Percentiles rank a stretch among this genome's conserved stretches.
phyloP scores from a whole-genome alignment of 2,113 vertebrate species.

The Tragelaphus buxtoni region DNA sequence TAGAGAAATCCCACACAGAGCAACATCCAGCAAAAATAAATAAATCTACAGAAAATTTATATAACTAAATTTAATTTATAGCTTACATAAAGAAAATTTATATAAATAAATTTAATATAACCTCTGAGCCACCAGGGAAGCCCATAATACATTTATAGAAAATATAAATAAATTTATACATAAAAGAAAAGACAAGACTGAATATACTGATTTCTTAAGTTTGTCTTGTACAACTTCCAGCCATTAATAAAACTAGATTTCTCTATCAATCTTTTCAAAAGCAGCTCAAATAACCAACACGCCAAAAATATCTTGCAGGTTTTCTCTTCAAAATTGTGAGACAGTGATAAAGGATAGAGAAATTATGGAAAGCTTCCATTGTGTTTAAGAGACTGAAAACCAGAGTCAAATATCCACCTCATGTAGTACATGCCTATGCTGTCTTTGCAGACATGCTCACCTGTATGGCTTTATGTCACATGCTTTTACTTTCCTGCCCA shows the following conservation, averaged over 20 bases:
- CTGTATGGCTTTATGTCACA: neutral
- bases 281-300: neutral
- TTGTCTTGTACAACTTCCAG: neutral
- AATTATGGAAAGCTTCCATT: neutral
- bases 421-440: neutral
- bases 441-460: conserved; percentile 7
- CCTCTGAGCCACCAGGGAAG: too few species aligned
- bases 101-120: too few species aligned
- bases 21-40: neutral
- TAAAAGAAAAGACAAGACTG: neutral
- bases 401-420: neutral
- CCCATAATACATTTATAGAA: neutral
- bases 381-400: conserved; percentile 24
- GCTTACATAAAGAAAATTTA: too few species aligned
- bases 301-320: neutral
- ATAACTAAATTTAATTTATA: too few species aligned
- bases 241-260: neutral
- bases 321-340: neutral
- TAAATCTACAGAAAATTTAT: neutral
- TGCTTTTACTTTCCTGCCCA: neutral
- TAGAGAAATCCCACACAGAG: neutral
- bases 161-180: neutral
- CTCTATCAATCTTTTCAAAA: neutral
- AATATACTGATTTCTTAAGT: neutral
- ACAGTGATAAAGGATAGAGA: neutral